Evolutionary conservation across 1,140 invertebrate species (phyloP), one percentile per base, ranked within the genome.

Genomic region (Teleopsis dalmanni): DNA sequence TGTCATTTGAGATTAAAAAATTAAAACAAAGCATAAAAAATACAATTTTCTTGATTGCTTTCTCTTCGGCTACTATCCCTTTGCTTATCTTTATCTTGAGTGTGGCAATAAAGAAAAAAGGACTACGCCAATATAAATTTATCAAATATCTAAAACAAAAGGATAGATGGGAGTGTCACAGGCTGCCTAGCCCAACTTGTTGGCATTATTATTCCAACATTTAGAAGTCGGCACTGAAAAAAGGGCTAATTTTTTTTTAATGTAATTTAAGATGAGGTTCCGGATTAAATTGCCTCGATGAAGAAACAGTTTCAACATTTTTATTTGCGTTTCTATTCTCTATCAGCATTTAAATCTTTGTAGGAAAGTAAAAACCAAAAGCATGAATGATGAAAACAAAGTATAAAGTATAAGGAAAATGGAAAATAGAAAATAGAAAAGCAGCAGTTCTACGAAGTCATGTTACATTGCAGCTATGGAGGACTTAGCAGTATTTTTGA

Each of bases 131-230:
- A 42, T 42, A 42, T 26, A 42, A 27, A 43, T 43, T 43, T 27
- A 43, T 42, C 41, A 43, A 31, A 43, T 26, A 43, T 43, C 16
- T 43, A n/a, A 43, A n/a, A n/a, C n/a, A n/a, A n/a, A n/a, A n/a
- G n/a, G n/a, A n/a, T n/a, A n/a, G n/a, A n/a, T n/a, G n/a, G n/a
- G n/a, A n/a, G n/a, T n/a, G n/a, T n/a, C n/a, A n/a, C n/a, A n/a
- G n/a, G n/a, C 22, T 43, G 41, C 27, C 18, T 43, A 23, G 27
- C 27, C 27, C 13, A n/a, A 25, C 27, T 43, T 27, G n/a, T 26
- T 43, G 41, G 2, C 14, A 10, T 3, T 14, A 41, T 26, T 4
- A 8, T 14, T 23, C 8, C 10, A n/a, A 18, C 14, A 4, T 6
- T 23, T 22, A 10, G 26, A n/a, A 18, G 18, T 14, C n/a, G 18